Evolutionary conservation across 2,113 vertebrate genomes (phyloP).

Genomic region (Apteryx owenii): DNA sequence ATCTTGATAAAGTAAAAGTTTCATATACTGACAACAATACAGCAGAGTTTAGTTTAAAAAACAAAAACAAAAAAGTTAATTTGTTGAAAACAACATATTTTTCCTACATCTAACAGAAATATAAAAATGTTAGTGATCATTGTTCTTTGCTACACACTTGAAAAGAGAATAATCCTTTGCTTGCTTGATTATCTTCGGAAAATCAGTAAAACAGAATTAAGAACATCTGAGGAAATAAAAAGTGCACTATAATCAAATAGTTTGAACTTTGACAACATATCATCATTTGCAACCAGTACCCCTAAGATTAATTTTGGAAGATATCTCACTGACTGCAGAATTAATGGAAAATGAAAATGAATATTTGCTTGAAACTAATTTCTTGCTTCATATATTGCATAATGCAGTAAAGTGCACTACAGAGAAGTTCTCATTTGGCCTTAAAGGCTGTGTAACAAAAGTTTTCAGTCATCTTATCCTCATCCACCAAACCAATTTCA

Average conservation of each 20-base stretch:
- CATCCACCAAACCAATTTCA: neutral
- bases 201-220: neutral
- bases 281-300: neutral
- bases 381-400: constrained; percentile 37
- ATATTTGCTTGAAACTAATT: constrained; percentile 67
- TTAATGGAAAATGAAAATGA: constrained; percentile 60
- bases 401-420: neutral
- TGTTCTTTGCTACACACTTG: neutral
- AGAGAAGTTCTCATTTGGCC: neutral
- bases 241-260: neutral
- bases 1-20: neutral
- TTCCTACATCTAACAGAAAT: neutral
- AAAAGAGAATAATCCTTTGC: neutral
- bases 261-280: constrained; percentile 25
- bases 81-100: neutral
- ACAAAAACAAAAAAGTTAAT: neutral
- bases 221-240: constrained; percentile 17
- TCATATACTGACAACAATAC: neutral
- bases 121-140: neutral
- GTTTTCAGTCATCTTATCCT: constrained; percentile 20
- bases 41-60: neutral
- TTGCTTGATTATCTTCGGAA: neutral
- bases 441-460: neutral
- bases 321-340: neutral
- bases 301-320: constrained; percentile 39